Base-by-base conservation (phyloP, 2,797 vertebrate genomes). In the Mergus octosetaceus region DNA sequence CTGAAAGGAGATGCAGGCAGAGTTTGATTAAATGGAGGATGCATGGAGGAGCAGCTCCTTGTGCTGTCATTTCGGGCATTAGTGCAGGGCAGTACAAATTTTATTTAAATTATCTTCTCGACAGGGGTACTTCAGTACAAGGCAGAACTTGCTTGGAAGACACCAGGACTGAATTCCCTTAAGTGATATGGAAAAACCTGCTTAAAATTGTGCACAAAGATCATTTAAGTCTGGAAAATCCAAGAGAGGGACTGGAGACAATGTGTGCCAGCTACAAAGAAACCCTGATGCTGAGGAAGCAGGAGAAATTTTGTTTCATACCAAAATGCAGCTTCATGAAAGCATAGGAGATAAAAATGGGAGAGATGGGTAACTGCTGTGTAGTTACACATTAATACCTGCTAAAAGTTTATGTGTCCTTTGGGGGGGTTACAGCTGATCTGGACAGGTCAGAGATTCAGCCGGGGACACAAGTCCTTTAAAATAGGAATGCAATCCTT, bases 271-370 rank as follows among this genome's bases (percentile, higher is more conserved):
- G 41, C 71, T 95, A 82, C 77, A 70, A 41, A 92, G 66, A 53
- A 75, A 57, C 0, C 2, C 0, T 6, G 57, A 27, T 43, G 60
- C n/a, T 0, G 4, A 80, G 25, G 45, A 91, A 78, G 25, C 6
- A 11, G 57, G 65, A 64, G 27, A 85, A 53, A 68, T 79, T 12
- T 56, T 51, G 28, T 51, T 81, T 70, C 54, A 25, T 75, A 49
- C 34, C 90, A 90, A 92, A 90, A 95, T 15, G 5, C 30, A 85
- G 77, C 58, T 77, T 89, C 83, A 69, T 27, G 74, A 49, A 54
- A 89, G 41, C 77, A 45, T 2, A 85, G 75, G 38, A 71, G 28
- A 60, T 49, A 80, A 30, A 11, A 74, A 25, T 13, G 81, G 54
- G 66, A 84, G 49, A 56, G 25, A 28, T 18, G 28, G 27, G 19